Percentiles rank a stretch among this genome's conserved stretches.
phyloP scores from a whole-genome alignment of 1,140 invertebrate genomes.

The Bicyclus anynana region DNA sequence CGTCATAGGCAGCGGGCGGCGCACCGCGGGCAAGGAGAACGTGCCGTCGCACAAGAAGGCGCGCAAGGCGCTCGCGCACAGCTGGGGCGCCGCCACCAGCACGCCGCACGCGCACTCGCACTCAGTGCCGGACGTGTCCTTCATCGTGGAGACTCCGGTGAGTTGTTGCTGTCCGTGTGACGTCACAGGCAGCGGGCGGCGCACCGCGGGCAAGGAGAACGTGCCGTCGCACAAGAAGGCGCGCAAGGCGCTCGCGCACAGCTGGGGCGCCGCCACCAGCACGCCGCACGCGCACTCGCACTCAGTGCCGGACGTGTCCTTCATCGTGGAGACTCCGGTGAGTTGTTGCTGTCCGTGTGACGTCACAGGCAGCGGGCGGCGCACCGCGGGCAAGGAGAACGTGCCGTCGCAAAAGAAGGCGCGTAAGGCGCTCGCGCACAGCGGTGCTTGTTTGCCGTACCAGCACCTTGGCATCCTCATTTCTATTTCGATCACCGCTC shows the following conservation, averaged over 20 bases:
- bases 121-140: slow-evolving; percentile 78
- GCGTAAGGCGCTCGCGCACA: slow-evolving; percentile 85
- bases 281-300: slow-evolving; percentile 41
- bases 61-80: slow-evolving; percentile 85
- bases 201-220: slow-evolving; percentile 81
- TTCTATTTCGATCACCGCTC: no score
- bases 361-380: no score
- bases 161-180: slow-evolving; percentile 62
- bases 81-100: slow-evolving; percentile 80
- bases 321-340: slow-evolving; percentile 86
- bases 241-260: slow-evolving; percentile 85
- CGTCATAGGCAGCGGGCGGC: slow-evolving; percentile 63
- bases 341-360: slow-evolving; percentile 62
- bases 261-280: slow-evolving; percentile 80
- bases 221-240: slow-evolving; percentile 81
- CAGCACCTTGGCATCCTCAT: no score
- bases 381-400: no score
- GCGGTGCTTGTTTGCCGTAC: no score
- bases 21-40: slow-evolving; percentile 81
- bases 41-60: slow-evolving; percentile 81
- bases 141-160: slow-evolving; percentile 86
- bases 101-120: slow-evolving; percentile 41
- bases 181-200: slow-evolving; percentile 62
- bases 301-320: slow-evolving; percentile 78
- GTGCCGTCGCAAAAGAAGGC: slow-evolving; percentile 81